Base-by-base conservation (phyloP, 2,797 vertebrate genomes). In the Eulemur mongoz region DNA sequence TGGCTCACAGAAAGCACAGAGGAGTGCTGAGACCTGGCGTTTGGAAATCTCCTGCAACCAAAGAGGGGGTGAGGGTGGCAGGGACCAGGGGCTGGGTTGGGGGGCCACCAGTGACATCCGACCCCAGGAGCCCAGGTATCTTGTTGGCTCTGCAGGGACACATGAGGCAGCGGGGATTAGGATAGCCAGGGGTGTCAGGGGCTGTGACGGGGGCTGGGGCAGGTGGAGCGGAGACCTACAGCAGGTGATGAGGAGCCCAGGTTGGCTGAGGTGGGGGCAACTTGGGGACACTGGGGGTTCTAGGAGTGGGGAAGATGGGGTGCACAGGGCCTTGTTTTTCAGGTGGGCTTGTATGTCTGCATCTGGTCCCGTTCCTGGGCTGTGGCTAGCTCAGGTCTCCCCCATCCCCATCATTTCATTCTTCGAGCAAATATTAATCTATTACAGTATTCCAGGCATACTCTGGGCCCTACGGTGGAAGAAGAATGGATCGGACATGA, bases 151-250 rank as follows among this genome's bases (percentile, higher is more conserved):
- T 73, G 69, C n/a, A 40, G 76, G 91, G 85, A 72, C 90, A 92
- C 92, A 72, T 25, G 93, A 95, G 84, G 95, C 93, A 80, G 13
- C 30, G 54, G 94, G 96, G 81, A 94, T 95, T 93, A 94, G 96
- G 89, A 93, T 75, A 92, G 79, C 89, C 45, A 87, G 93, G 82
- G 92, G 81, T 89, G 89, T 93, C 81, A 86, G 84, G 45, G 57
- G 12, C 67, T 92, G 90, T 52, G 35, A 27, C 20, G 22, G 54
- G 54, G 63, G 17, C 30, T 15, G 40, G 22, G 22, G 57, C 23
- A 38, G 23, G 9, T 1, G 12, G 38, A 25, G 9, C 1, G 20
- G 70, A 15, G 1, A 17, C 25, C 11, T 25, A n/a, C 2, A 30
- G 67, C n/a, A 79, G 35, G 67, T 18, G 2, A 83, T 15, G 48